These are phyloP conservation scores for Andrena hattorfiana DNA, from an alignment of 2,888 invertebrate species.

Conservation along the genomic window DNA sequence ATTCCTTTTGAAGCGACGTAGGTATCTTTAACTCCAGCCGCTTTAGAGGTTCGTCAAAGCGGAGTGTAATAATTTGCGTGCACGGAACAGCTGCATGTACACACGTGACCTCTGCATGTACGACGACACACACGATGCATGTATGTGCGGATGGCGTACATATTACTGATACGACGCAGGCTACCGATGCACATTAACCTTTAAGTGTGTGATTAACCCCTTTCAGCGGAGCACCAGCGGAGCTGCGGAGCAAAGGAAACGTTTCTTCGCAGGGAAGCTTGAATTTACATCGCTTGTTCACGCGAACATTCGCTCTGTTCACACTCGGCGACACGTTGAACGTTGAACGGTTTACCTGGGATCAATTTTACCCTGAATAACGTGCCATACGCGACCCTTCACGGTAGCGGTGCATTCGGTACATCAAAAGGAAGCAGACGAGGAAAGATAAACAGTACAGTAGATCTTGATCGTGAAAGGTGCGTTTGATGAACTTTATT, in stretches of 20 bases:
- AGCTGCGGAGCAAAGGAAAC: not conserved
- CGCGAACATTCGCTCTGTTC: not conserved
- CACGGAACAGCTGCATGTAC: constrained; percentile 48
- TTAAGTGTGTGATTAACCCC: constrained; percentile 54
- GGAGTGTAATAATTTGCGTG: constrained; percentile 63
- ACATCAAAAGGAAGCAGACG: too few relatives aligned
- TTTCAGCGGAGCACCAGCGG: not conserved
- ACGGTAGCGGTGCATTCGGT: too few relatives aligned
- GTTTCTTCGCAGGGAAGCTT: constrained; percentile 12
- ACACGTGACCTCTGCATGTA: constrained; percentile 15
- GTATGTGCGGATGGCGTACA: constrained; percentile 7
- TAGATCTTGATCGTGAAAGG: too few relatives aligned
- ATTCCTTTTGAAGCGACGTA: constrained; percentile 22
- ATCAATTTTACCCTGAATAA: not conserved
- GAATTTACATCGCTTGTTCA: constrained; percentile 6
- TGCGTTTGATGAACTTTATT: too few relatives aligned
- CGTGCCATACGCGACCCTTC: not conserved
- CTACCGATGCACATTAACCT: constrained; percentile 33
- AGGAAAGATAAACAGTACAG: too few relatives aligned
- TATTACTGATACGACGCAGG: constrained; percentile 32
- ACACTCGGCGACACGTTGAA: not conserved
- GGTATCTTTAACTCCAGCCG: constrained; percentile 8
- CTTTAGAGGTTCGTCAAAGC: constrained; percentile 39
- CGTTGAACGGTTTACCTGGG: not conserved
- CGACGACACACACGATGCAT: constrained; percentile 11